Conservation (phyloP, 2,113 vertebrate genomes). For the Neopipo cinnamomea region DNA sequence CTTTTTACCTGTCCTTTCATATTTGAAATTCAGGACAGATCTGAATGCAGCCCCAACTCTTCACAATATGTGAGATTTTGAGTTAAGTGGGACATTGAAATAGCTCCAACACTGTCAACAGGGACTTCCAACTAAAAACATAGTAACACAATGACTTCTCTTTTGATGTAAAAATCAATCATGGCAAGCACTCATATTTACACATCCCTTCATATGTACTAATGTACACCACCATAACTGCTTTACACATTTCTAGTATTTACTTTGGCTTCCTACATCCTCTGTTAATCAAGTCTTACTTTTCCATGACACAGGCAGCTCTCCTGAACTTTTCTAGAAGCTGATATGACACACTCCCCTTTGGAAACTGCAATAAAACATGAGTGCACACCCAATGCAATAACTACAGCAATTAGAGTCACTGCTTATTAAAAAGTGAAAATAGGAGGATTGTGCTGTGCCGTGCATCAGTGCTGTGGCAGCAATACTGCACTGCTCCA, state of each 20-base stretch:
- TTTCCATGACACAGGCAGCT: slow-evolving; percentile 10
- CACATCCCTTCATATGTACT: neutral
- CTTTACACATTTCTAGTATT: neutral
- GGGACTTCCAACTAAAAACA: neutral
- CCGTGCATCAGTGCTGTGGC: neutral
- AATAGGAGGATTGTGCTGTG: neutral
- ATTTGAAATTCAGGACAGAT: neutral
- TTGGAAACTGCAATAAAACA: neutral
- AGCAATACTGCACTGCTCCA: neutral
- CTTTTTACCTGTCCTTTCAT: neutral
- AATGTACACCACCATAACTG: neutral
- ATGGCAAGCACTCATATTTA: neutral
- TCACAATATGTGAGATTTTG: neutral
- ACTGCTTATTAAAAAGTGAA: neutral
- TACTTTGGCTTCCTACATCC: neutral
- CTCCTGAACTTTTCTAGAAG: neutral
- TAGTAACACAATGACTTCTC: neutral
- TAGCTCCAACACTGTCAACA: neutral
- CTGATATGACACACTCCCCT: neutral
- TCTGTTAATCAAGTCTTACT: neutral
- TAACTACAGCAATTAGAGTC: neutral
- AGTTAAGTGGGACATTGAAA: neutral
- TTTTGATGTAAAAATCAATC: neutral
- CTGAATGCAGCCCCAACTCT: neutral
- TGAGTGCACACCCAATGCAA: neutral